Base-by-base conservation (phyloP, 1,140 invertebrate species). In the Euschistus heros region DNA sequence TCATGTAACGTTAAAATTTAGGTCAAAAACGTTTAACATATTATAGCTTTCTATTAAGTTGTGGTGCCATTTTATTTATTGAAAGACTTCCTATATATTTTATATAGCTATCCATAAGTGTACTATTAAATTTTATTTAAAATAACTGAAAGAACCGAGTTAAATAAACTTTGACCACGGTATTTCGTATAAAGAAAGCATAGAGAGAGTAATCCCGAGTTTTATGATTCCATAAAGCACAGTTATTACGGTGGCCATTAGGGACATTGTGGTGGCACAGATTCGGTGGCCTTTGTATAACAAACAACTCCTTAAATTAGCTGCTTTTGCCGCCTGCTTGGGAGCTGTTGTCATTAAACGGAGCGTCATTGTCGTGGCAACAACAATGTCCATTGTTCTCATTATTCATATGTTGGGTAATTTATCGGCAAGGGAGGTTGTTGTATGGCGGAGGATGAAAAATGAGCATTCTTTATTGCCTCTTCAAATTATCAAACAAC, bases 391-490 rank as follows among this genome's bases (percentile, higher is more conserved):
- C 47, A 20, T 50, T 50, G 47, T 50, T 50, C 47, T 50, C n/a
- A 50, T 50, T 50, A 50, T 50, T 50, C 47, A 50, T 50, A 50
- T 50, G 47, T 50, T 50, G 47, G 47, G 47, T 50, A 50, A 50
- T 50, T 50, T 50, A 50, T 50, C 22, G 47, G 22, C 47, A 22
- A 18, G 47, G 47, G 14, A 22, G n/a, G 47, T 50, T 22, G 3
- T 22, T 22, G n/a, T 50, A 18, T 20, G 22, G 47, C 47, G 47
- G 47, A 50, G 47, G 47, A 50, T 50, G 47, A 50, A 50, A 50
- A 50, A 50, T 50, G 47, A 50, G 47, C 47, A 50, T 50, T 50
- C 47, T 50, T 50, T 50, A 50, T 50, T 50, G 47, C n/a, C 47
- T 50, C 3, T 22, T 50, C 47, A 50, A 50, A 50, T 50, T 50